These are phyloP conservation scores for Lucifuga dentata DNA, from an alignment of 2,113 vertebrate genomes.

Conservation along the genomic window DNA sequence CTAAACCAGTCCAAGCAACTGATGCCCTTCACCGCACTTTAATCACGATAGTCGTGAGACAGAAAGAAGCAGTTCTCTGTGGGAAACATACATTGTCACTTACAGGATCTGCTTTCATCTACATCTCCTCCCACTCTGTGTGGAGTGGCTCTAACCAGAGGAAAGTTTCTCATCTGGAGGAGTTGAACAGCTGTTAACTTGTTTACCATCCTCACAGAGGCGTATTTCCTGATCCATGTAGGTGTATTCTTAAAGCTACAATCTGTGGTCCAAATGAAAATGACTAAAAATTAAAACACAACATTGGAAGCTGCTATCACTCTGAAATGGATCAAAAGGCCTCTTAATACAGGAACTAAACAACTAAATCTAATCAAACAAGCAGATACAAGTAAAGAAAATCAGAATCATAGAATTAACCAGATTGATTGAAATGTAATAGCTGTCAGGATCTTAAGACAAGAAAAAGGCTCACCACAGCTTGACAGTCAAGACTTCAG, in stretches of 20 bases:
- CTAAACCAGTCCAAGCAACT: conserved; percentile 28
- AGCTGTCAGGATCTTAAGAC: too few species aligned
- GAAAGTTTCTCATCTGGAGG: conserved; percentile 39
- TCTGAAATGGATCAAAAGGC: too few species aligned
- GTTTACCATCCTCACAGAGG: conserved; percentile 9
- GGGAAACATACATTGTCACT: conserved; percentile 42
- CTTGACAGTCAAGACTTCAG: too few species aligned
- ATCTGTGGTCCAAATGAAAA: conserved; percentile 7
- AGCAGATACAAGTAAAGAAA: too few species aligned
- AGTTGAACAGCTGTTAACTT: conserved; percentile 7
- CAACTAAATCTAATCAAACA: too few species aligned
- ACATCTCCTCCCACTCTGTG: conserved; percentile 63
- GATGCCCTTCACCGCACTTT: conserved; percentile 21
- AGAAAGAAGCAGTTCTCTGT: conserved; percentile 18
- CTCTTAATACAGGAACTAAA: too few species aligned
- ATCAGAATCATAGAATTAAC: too few species aligned
- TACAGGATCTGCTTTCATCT: conserved; percentile 59
- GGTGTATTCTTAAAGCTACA: not conserved
- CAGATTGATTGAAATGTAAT: too few species aligned
- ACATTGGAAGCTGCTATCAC: too few species aligned
- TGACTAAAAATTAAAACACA: too few species aligned
- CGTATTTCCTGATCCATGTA: not conserved
- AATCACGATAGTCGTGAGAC: conserved; percentile 18
- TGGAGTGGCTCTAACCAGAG: conserved; percentile 37
- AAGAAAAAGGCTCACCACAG: too few species aligned